Evolutionary conservation across 2,113 vertebrate genomes (phyloP).

Genomic region (Ochotona curzoniae): DNA sequence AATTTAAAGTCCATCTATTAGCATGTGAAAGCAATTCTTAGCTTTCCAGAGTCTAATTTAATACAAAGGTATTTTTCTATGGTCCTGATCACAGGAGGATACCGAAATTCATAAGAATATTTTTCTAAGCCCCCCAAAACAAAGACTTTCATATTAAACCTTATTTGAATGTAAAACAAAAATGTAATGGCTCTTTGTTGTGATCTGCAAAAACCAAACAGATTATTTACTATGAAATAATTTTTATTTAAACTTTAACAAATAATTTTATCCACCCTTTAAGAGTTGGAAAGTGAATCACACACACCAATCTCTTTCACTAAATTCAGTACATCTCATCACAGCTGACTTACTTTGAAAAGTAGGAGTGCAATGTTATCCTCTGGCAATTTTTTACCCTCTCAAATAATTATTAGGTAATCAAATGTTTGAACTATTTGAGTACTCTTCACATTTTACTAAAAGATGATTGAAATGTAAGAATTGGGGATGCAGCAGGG

Average conservation of each 20-base stretch:
- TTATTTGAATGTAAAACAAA: conserved; percentile 14
- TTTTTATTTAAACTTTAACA: conserved; percentile 57
- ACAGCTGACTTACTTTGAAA: conserved; percentile 52
- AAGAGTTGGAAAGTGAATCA: not conserved
- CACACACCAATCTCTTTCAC: not conserved
- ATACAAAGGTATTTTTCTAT: conserved; percentile 67
- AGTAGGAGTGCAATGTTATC: not conserved
- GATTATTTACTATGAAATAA: conserved; percentile 30
- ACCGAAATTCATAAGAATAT: conserved; percentile 6
- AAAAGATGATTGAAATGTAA: conserved; percentile 38
- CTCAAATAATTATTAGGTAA: conserved; percentile 41
- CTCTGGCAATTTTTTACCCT: conserved; percentile 9
- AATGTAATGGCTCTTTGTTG: not conserved
- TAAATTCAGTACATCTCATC: not conserved
- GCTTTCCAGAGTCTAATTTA: conserved; percentile 57
- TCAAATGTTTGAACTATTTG: not conserved
- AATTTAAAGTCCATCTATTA: conserved; percentile 70
- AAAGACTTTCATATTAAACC: conserved; percentile 33
- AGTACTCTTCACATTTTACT: conserved; percentile 10
- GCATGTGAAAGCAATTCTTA: conserved; percentile 67
- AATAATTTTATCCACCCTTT: not conserved
- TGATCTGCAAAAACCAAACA: conserved; percentile 52
- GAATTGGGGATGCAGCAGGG: not conserved
- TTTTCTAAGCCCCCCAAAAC: conserved; percentile 38
- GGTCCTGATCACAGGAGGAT: conserved; percentile 47